Evolutionary conservation across 2,113 vertebrate species (phyloP), one percentile per base, ranked within the genome.

Genomic region (Circaetus gallicus): DNA sequence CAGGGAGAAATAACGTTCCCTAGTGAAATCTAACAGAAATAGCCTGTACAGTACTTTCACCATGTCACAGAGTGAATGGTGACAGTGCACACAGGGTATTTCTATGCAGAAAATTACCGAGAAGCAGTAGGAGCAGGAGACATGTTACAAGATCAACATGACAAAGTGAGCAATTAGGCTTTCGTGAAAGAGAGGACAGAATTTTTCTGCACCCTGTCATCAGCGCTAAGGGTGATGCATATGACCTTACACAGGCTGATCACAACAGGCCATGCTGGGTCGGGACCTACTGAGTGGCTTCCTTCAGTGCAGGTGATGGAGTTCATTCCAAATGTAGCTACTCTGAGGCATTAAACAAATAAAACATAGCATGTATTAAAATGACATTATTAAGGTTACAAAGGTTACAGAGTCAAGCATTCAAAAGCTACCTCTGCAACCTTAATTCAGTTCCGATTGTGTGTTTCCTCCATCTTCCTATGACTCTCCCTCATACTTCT

Each of bases 301-400:
- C 74, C 79, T 87, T 96, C 38, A 56, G 53, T 79, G 43, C 78
- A 93, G 93, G 52, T 95, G 86, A 96, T 89, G 74, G 87, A 95
- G 80, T 79, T 96, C 58, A 80, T 89, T 95, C 72, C 92, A 97
- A 97, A 93, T 86, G 78, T 94, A 95, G 66, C 87, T 97, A 53
- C 58, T 62, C 83, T 56, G 56, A 97, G 87, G 76, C 89, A 97
- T 82, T 95, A 95, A 85, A 90, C 78, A 92, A 95, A 91, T 86
- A 91, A 88, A 95, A 85, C 76, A 80, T 19, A 73, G 42, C 32
- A 90, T 93, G 79, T 50, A 81, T 94, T 96, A 80, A 94, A 96
- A 85, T 73, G 13, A 67, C 34, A 72, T 91, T 86, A 85, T 94
- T 87, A 83, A 90, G 62, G 65, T 86, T 80, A 47, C n/a, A 93